phyloP scores from a whole-genome alignment of 2,888 invertebrate species.

The Subacronicta megacephala region DNA sequence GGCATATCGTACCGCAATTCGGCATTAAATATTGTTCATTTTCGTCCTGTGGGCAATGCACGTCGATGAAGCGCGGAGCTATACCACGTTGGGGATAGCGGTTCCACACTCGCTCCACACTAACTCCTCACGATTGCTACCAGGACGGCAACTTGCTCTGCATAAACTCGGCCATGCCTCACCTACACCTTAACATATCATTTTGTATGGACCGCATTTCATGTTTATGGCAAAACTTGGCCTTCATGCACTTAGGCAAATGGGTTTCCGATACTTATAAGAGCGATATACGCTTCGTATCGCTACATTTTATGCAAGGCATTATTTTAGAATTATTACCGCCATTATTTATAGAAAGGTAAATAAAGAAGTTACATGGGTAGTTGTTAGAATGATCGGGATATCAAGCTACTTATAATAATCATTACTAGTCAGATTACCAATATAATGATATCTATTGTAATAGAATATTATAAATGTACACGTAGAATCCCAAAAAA shows the following conservation, averaged over 20 bases:
- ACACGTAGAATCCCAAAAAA: too few species aligned
- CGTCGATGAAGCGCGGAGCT: constrained; percentile 72
- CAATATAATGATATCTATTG: too few species aligned
- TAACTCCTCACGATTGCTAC: constrained; percentile 60
- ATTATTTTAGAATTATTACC: constrained; percentile 77
- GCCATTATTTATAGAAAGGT: constrained; percentile 61
- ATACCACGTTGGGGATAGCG: constrained; percentile 63
- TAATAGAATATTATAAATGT: too few species aligned
- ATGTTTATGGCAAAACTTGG: constrained; percentile 88
- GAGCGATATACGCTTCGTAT: constrained; percentile 76
- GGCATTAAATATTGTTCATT: constrained; percentile 86
- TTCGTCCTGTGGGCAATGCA: constrained; percentile 80
- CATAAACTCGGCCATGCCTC: constrained; percentile 62
- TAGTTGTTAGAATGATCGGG: constrained; percentile 33
- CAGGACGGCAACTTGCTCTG: constrained; percentile 45
- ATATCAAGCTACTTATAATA: constrained; percentile 10
- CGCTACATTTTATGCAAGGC: constrained; percentile 78
- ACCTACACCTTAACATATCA: constrained; percentile 85
- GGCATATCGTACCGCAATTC: constrained; percentile 76
- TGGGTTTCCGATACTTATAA: constrained; percentile 89
- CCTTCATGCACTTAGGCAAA: constrained; percentile 88
- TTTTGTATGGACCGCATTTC: constrained; percentile 85
- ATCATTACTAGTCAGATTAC: too few species aligned
- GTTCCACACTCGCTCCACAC: constrained; percentile 32
- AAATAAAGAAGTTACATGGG: constrained; percentile 55